phyloP scores from a whole-genome alignment of 2,113 vertebrate species.

The Ceyx cyanopectus region DNA sequence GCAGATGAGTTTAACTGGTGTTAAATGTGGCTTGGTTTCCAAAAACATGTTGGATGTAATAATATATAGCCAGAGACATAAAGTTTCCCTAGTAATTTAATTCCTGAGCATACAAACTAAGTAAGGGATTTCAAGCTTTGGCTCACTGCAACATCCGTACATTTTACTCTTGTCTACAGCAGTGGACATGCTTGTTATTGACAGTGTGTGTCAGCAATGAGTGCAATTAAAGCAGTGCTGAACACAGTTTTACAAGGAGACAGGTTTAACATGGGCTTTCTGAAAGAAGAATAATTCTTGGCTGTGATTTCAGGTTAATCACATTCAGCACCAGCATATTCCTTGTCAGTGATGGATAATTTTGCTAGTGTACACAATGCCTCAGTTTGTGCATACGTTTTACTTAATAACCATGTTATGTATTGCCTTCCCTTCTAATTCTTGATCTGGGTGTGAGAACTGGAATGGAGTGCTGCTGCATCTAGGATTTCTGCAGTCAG shows the following conservation, averaged over 20 bases:
- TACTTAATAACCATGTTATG: background rate
- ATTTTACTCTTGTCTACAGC: background rate
- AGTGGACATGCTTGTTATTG: slow-evolving; percentile 9
- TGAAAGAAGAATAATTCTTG: slow-evolving; percentile 35
- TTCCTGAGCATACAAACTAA: background rate
- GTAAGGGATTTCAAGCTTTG: background rate
- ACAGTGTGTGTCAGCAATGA: background rate
- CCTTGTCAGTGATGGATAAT: slow-evolving; percentile 30
- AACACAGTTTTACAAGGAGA: background rate
- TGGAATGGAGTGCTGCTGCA: accelerated
- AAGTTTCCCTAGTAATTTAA: slow-evolving; percentile 47
- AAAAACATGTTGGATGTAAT: slow-evolving; percentile 76
- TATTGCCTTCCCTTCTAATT: background rate
- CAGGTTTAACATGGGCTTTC: slow-evolving; percentile 18
- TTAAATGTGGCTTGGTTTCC: slow-evolving; percentile 68
- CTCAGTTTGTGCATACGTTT: background rate
- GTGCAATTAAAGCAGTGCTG: background rate
- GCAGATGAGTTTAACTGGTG: slow-evolving; percentile 78
- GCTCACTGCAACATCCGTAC: background rate
- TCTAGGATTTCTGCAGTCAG: background rate
- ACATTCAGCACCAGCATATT: background rate
- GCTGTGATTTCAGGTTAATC: slow-evolving; percentile 39
- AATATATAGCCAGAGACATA: slow-evolving; percentile 52
- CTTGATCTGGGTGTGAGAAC: background rate
- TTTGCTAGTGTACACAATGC: background rate